Percentiles rank a stretch among this genome's conserved stretches.
Evolutionary conservation across 2,797 vertebrate species (phyloP).

Genomic region (Cryptoprocta ferox): DNA sequence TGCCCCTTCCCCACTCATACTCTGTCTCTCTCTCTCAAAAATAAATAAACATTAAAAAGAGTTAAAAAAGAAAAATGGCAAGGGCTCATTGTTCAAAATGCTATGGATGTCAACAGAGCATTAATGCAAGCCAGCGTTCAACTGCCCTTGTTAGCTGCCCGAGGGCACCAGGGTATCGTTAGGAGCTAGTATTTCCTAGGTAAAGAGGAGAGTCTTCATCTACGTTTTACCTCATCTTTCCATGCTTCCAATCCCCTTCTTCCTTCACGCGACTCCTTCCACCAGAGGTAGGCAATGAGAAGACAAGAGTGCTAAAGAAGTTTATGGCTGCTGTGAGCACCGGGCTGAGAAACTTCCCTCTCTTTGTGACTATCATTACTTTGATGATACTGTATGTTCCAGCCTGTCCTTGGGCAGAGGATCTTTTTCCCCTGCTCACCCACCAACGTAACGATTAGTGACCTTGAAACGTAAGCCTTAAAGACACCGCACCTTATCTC

Average conservation of each 20-base stretch:
- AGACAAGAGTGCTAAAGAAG: not conserved
- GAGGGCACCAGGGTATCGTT: not conserved
- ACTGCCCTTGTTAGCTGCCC: not conserved
- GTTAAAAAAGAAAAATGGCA: not conserved
- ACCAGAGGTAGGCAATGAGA: not conserved
- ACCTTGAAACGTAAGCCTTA: slow-evolving; percentile 86
- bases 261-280: not conserved
- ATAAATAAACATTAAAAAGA: too few species aligned
- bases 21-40: too few species aligned
- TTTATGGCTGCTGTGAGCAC: not conserved
- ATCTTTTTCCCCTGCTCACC: slow-evolving; percentile 64
- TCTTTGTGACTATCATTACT: slow-evolving; percentile 62
- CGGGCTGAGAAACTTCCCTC: slow-evolving; percentile 6
- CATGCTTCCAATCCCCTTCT: not conserved
- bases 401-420: slow-evolving; percentile 65
- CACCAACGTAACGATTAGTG: slow-evolving; percentile 76
- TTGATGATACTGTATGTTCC: slow-evolving; percentile 69
- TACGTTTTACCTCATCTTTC: not conserved
- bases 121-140: not conserved
- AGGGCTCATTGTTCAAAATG: not conserved
- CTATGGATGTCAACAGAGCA: not conserved
- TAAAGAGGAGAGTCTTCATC: not conserved
- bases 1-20: too few species aligned
- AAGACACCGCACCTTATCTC: slow-evolving; percentile 81
- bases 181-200: not conserved